Base-by-base conservation (phyloP, 2,888 invertebrate genomes). In the Xiphydria camelus region DNA sequence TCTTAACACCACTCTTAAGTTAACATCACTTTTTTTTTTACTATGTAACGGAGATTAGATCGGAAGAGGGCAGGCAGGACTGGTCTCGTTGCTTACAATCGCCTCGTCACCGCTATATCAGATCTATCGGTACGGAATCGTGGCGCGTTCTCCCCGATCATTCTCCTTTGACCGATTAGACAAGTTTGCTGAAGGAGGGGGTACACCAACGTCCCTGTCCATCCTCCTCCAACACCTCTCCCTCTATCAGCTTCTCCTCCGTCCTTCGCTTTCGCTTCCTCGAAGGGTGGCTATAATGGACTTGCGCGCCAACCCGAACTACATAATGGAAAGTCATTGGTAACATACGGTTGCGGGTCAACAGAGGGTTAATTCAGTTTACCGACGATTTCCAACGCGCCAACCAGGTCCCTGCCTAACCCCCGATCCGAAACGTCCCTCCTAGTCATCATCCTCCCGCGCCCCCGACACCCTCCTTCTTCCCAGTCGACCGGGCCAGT, bases 321-420 rank as follows among this genome's bases (percentile, higher is more conserved):
- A 51, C 54, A 61, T 68, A 64, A 65, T 66, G 51, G 64, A 63
- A 64, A 67, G 62, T 64, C 61, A 64, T 68, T 56, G 66, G 58
- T 57, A 66, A 59, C 63, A 56, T 60, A 60, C 57, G 59, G 60
- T 60, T 49, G 48, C 57, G 51, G 61, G 57, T 66, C 60, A 66
- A 65, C 61, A 62, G 36, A 25, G 45, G 54, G 62, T 66, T 68
- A 69, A 69, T 69, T 68, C 64, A 57, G 57, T 68, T 69, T 64
- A 61, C 62, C 59, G 41, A 49, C 57, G 61, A 65, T 65, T 64
- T 63, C 55, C 48, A 59, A 42, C 38, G 49, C 51, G 50, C 12
- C 17, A 33, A 33, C 52, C 53, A 52, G 49, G 51, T 51, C 42
- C 18, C 45, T n/a, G n/a, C n/a, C n/a, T n/a, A n/a, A n/a, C n/a